A percentile compares a stretch with the other conserved stretches of the same genome.
These are phyloP conservation scores for Stenodera caucasica DNA, from an alignment of 2,888 invertebrate species.

Conservation along the genomic window DNA sequence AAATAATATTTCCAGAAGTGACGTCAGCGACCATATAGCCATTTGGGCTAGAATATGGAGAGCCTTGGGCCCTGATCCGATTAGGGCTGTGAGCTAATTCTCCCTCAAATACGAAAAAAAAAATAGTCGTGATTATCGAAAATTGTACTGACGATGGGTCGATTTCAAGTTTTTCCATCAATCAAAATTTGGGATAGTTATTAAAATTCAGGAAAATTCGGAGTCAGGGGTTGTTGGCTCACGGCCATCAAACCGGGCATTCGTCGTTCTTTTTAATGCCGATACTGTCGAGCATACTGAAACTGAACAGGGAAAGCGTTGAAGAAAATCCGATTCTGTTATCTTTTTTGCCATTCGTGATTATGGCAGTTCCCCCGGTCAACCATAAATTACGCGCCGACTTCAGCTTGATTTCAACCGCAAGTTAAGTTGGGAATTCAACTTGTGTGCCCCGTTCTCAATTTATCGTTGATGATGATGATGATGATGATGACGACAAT, in stretches of 20 bases:
- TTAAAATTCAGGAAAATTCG: not conserved
- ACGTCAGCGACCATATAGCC: constrained; percentile 52
- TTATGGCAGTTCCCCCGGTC: constrained; percentile 50
- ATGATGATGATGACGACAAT: not conserved
- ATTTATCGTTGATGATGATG: constrained; percentile 19
- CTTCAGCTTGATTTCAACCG: constrained; percentile 51
- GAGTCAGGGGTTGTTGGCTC: constrained; percentile 30
- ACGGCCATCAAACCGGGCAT: constrained; percentile 30
- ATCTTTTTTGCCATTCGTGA: constrained; percentile 58
- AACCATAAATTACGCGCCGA: constrained; percentile 49
- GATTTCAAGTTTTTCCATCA: too few species aligned
- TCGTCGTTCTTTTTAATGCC: constrained; percentile 34
- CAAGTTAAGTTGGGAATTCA: constrained; percentile 43
- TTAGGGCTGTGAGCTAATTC: constrained; percentile 32
- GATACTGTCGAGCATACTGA: constrained; percentile 49
- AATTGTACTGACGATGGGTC: too few species aligned
- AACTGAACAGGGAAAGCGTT: constrained; percentile 45
- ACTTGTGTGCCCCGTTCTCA: constrained; percentile 22
- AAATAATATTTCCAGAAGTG: constrained; percentile 50
- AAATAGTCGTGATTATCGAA: not conserved
- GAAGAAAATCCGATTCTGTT: constrained; percentile 56
- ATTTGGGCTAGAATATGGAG: constrained; percentile 48
- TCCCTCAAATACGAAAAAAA: not conserved
- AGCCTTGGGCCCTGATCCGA: constrained; percentile 40
- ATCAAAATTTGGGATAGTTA: not conserved